These are phyloP conservation scores for Larimichthys crocea DNA, from an alignment of 2,113 vertebrate species.

Conservation along the genomic window DNA sequence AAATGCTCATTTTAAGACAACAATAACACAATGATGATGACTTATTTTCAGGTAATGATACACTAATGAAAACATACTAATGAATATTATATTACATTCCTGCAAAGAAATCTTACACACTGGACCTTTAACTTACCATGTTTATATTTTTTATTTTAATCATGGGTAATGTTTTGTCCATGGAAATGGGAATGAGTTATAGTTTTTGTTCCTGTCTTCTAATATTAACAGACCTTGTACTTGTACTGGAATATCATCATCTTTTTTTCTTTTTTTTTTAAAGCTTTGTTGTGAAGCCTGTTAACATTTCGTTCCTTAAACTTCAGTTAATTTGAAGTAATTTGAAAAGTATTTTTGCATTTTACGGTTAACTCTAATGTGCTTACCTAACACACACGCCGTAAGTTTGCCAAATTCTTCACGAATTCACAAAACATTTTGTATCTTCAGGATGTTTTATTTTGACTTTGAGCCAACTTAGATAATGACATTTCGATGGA, in stretches of 20 bases:
- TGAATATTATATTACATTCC: too few relatives aligned
- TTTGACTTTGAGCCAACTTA: constrained; percentile 24
- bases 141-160: too few relatives aligned
- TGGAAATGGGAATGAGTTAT: too few relatives aligned
- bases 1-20: too few relatives aligned
- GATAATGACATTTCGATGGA: constrained; percentile 7
- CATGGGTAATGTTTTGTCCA: too few relatives aligned
- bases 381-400: background rate
- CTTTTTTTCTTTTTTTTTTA: background rate
- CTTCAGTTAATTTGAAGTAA: background rate
- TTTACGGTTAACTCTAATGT: background rate
- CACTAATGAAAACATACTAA: too few relatives aligned
- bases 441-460: constrained; percentile 1
- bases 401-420: background rate
- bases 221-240: background rate
- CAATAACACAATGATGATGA: too few relatives aligned
- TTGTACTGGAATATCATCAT: background rate
- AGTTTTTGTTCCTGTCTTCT: background rate
- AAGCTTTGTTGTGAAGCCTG: background rate
- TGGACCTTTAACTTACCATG: too few relatives aligned
- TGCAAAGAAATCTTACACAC: too few relatives aligned
- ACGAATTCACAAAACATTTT: background rate
- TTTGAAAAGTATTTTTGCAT: background rate
- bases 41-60: too few relatives aligned
- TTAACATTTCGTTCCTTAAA: background rate